A percentile compares a stretch with the other conserved stretches of the same genome.
phyloP scores from a whole-genome alignment of 2,888 invertebrate genomes.

The Caenorhabditis becei region DNA sequence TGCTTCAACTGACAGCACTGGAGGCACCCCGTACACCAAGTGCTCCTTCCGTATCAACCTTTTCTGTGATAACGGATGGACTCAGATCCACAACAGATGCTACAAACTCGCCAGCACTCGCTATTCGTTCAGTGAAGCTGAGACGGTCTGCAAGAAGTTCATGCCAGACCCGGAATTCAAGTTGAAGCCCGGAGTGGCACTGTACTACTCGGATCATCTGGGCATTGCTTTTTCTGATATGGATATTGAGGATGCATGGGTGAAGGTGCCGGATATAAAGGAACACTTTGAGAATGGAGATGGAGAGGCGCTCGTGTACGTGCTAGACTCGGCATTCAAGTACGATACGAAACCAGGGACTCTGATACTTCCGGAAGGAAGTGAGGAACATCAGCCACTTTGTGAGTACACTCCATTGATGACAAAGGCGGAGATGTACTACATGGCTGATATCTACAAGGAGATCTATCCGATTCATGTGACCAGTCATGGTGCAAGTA shows the following conservation, averaged over 20 bases:
- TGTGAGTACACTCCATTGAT: constrained; percentile 26
- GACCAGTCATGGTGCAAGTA: neutral
- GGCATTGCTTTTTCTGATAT: neutral
- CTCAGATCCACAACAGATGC: constrained; percentile 21
- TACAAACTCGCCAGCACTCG: neutral
- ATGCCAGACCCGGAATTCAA: neutral
- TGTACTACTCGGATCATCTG: constrained; percentile 3
- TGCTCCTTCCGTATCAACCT: constrained; percentile 7
- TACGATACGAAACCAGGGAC: constrained; percentile 11
- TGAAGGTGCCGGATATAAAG: neutral
- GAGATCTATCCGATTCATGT: constrained; percentile 17
- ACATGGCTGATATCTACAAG: neutral
- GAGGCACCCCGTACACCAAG: too few species aligned
- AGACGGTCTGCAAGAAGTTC: too few species aligned
- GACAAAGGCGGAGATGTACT: constrained; percentile 23
- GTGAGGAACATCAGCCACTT: neutral
- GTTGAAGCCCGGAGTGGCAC: neutral
- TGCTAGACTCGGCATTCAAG: neutral
- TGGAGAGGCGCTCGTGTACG: neutral
- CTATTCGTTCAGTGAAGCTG: too few species aligned
- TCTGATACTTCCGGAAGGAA: neutral
- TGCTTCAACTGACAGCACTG: neutral
- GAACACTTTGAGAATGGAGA: neutral
- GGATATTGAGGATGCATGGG: constrained; percentile 1
- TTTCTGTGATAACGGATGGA: neutral